Conservation (phyloP, 2,888 invertebrate genomes). For the Schizaphis graminum region DNA sequence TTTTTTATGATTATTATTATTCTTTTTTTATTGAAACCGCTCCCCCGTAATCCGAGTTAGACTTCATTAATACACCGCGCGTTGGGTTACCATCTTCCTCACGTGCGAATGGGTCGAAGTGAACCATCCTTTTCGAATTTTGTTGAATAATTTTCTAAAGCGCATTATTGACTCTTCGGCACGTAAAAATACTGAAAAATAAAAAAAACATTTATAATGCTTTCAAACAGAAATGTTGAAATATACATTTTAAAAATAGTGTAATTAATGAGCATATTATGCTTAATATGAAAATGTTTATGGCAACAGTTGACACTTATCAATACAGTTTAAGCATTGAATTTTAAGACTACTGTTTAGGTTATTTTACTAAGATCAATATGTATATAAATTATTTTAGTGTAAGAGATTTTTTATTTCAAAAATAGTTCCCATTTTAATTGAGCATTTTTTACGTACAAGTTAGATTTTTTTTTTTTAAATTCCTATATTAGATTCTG, state of each 20-base stretch:
- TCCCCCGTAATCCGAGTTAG: constrained; percentile 1
- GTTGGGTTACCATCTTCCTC: not conserved
- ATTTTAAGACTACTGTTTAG: not conserved
- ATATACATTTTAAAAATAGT: not conserved
- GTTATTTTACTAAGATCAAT: not conserved
- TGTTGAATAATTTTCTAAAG: constrained; percentile 41
- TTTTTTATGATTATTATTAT: constrained; percentile 49
- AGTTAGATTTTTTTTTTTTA: no score
- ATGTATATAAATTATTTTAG: no score
- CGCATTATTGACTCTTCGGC: not conserved
- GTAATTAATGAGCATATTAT: not conserved
- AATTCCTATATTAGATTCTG: no score
- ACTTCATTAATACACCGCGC: constrained; percentile 50
- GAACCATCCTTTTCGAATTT: constrained; percentile 17
- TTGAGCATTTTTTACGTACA: not conserved
- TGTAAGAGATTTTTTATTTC: not conserved
- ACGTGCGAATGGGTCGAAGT: not conserved
- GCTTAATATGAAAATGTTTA: not conserved
- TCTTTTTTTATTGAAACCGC: constrained; percentile 28
- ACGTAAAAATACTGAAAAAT: not conserved
- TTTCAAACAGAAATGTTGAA: not conserved
- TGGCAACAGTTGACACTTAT: not conserved
- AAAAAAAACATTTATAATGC: not conserved
- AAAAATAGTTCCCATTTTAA: not conserved
- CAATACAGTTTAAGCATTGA: not conserved